Conservation (phyloP, 2,888 invertebrate species). For the Sarcophaga rosellei region DNA sequence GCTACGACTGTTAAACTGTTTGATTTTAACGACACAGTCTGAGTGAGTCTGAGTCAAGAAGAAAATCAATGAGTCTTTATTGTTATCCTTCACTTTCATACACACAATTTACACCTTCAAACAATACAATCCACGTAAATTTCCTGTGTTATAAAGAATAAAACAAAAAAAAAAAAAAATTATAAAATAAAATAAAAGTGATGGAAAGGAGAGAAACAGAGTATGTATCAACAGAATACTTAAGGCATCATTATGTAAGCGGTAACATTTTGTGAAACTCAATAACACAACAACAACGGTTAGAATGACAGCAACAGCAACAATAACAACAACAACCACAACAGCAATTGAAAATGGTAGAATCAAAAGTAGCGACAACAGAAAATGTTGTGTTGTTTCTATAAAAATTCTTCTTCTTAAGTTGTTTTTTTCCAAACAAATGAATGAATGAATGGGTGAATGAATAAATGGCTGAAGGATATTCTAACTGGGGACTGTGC, state of each 20-base stretch:
- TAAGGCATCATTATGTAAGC: conserved; percentile 29
- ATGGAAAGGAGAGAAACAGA: not conserved
- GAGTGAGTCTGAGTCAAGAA: not conserved
- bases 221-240: conserved; percentile 44
- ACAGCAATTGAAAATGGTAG: not conserved
- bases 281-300: not conserved
- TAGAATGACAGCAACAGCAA: not conserved
- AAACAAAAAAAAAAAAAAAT: not conserved
- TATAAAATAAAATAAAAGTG: not conserved
- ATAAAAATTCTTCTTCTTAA: not conserved
- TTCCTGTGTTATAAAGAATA: conserved; percentile 33
- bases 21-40: conserved; percentile 42
- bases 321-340: not conserved
- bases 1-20: conserved; percentile 20
- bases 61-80: conserved; percentile 58
- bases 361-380: conserved; percentile 18
- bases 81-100: conserved; percentile 31
- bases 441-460: not conserved
- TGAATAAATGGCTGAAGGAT: not conserved
- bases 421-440: not conserved
- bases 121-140: conserved; percentile 47
- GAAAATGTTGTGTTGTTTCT: conserved; percentile 29
- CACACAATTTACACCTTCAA: conserved; percentile 47
- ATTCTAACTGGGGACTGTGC: not conserved
- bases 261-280: conserved; percentile 13